Conservation (phyloP, 2,888 invertebrate species). For the Chloroclystis v-ata region DNA sequence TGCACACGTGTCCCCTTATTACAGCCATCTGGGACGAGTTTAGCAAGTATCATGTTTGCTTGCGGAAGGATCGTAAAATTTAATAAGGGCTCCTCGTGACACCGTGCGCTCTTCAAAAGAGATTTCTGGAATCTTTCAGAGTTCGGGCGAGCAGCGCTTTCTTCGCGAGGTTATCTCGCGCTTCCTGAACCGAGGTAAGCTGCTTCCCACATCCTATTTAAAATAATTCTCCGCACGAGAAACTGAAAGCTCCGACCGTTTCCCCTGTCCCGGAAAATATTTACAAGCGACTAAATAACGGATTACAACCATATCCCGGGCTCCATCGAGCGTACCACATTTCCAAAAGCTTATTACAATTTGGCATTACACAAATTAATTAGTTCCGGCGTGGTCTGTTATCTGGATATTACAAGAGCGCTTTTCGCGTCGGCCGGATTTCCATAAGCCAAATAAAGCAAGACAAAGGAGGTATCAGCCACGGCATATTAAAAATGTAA, state of each 20-base stretch:
- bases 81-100: conserved; percentile 39
- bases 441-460: conserved; percentile 27
- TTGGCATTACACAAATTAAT: conserved; percentile 9
- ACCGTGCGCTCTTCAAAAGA: conserved; percentile 29
- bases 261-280: background rate
- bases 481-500: conserved; percentile 42
- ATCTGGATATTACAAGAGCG: conserved; percentile 7
- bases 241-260: background rate
- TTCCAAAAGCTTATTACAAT: background rate
- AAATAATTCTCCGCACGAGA: conserved; percentile 1
- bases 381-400: background rate
- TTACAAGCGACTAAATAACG: background rate
- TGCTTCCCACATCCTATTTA: background rate
- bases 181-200: background rate
- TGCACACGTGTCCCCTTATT: conserved; percentile 17
- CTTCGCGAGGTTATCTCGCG: background rate
- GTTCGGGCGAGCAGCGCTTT: background rate
- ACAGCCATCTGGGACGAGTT: conserved; percentile 11
- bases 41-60: conserved; percentile 16
- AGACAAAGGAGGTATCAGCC: conserved; percentile 30
- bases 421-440: conserved; percentile 15
- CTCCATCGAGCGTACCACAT: background rate
- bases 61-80: conserved; percentile 36
- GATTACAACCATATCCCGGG: background rate
- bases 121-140: conserved; percentile 20